Evolutionary conservation across 2,797 vertebrate species (phyloP).

Genomic region (Heliangelus exortis): DNA sequence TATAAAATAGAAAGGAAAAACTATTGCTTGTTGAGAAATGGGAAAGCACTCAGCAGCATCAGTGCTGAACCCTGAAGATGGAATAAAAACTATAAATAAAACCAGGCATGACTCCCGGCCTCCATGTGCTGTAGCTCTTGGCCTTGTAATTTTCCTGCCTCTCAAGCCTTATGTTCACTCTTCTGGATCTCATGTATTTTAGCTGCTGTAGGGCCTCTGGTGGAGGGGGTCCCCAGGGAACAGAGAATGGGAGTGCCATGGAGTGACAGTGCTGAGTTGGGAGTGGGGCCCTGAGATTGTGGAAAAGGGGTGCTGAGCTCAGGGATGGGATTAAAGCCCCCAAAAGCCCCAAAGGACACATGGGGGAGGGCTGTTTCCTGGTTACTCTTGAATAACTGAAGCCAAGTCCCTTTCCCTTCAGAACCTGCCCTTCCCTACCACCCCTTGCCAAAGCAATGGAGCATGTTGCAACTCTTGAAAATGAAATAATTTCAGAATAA

Average conservation of each 20-base stretch:
- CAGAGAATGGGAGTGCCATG: fast-evolving
- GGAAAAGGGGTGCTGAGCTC: background rate
- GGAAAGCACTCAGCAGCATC: fast-evolving
- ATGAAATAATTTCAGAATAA: background rate
- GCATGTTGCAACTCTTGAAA: background rate
- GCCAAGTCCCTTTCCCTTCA: background rate
- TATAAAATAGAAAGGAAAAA: background rate
- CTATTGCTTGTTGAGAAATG: background rate
- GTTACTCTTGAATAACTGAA: background rate
- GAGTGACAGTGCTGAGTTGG: background rate
- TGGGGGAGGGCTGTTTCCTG: background rate
- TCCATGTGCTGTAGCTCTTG: background rate
- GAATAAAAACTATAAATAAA: background rate
- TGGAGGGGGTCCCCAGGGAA: background rate
- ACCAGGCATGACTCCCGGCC: background rate
- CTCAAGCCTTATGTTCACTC: background rate
- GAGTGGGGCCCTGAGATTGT: fast-evolving
- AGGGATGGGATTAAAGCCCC: background rate
- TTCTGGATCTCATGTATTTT: background rate
- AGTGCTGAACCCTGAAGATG: fast-evolving
- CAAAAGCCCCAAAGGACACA: background rate
- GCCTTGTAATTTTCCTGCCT: background rate
- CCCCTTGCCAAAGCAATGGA: background rate
- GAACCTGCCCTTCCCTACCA: background rate
- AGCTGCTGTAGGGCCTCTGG: background rate